Evolutionary conservation across 2,113 vertebrate species (phyloP), one percentile per base, ranked within the genome.

Genomic region (Cairina moschata): DNA sequence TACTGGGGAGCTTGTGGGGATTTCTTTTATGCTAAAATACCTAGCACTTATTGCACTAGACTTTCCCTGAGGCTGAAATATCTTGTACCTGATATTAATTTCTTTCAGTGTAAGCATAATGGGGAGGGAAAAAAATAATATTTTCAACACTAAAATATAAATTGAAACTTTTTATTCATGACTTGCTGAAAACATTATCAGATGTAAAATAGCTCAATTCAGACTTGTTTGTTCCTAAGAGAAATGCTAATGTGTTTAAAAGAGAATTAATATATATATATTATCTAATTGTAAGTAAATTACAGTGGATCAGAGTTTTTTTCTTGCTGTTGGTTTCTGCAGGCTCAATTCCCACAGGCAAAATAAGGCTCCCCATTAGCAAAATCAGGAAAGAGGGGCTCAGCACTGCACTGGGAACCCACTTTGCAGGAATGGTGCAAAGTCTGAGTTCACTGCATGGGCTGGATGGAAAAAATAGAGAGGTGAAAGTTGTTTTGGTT

Each of bases 321-420:
- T 31, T 83, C 38, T 1, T 13, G 7, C 36, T 58, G 65, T 31
- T n/a, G 6, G 60, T 20, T 31, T 40, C 71, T 5, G 8, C 0
- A 2, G 69, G 46, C 48, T 82, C 52, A 12, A 0, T 48, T 13
- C 48, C 26, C 25, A 3, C 8, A 5, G 46, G 5, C 29, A 63
- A 8, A 15, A 1, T 17, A 2, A 65, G 52, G 54, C 38, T 11
- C 10, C 55, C 42, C 31, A 5, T 34, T 0, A 2, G 67, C 14
- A 2, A 9, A 62, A 59, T 56, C 38, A 17, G 72, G 8, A 12
- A 20, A 0, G 2, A 34, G 48, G 28, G 20, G 52, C 42, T 32
- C 46, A 2, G 60, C 3, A 0, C 60, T 26, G 4, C 18, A 1
- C 48, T n/a, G 7, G 23, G 17, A 54, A 1, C 50, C 6, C 40